Percentiles rank a stretch among this genome's conserved stretches.
phyloP scores from a whole-genome alignment of 2,113 vertebrate species.

The Panthera uncia region DNA sequence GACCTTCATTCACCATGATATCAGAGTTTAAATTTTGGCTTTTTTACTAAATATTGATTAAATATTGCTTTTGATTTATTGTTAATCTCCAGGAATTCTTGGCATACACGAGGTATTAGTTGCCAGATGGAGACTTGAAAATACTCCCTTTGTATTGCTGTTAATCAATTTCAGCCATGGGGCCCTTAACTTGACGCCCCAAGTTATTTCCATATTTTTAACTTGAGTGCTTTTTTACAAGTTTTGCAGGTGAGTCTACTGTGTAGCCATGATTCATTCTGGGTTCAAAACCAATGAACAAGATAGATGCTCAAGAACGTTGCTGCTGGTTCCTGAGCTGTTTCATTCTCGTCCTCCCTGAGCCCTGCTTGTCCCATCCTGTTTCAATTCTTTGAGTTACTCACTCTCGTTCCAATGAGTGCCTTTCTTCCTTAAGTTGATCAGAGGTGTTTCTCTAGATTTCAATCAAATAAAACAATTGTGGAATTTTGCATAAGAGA shows the following conservation, averaged over 20 bases:
- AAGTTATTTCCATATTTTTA: background rate
- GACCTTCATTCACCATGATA: background rate
- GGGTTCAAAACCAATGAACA: background rate
- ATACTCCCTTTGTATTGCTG: background rate
- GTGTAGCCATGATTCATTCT: background rate
- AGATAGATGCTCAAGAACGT: background rate
- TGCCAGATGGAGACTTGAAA: background rate
- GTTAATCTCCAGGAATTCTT: background rate
- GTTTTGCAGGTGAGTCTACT: background rate
- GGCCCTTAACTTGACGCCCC: background rate
- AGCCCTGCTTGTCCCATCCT: background rate
- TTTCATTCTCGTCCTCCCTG: accelerated
- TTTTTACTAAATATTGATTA: background rate
- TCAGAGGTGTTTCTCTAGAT: background rate
- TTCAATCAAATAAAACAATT: background rate
- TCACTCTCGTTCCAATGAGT: background rate
- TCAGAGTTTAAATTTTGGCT: background rate
- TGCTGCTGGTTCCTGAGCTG: background rate
- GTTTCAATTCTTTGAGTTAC: background rate
- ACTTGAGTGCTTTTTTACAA: background rate
- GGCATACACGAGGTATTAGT: background rate
- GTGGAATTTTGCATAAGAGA: background rate
- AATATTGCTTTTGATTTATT: background rate
- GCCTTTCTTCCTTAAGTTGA: background rate
- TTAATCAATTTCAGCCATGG: background rate